Conservation (phyloP, 2,113 vertebrate species). For the Anoura caudifer region DNA sequence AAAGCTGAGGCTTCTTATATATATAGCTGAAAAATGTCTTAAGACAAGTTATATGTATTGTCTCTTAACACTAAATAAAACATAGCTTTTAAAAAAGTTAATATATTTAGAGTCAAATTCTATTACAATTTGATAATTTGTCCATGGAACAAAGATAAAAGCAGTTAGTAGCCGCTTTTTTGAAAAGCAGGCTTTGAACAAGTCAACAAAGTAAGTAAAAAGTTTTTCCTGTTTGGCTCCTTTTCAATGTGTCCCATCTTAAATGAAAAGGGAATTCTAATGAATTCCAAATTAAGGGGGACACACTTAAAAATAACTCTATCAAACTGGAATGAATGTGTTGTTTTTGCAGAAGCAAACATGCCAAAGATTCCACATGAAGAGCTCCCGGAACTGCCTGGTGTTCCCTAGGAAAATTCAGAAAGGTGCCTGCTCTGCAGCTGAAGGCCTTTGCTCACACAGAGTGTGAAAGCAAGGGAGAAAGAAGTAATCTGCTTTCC, state of each 20-base stretch:
- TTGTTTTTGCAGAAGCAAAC: background rate
- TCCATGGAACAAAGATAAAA: background rate
- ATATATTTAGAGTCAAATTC: background rate
- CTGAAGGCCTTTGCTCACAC: background rate
- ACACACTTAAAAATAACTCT: background rate
- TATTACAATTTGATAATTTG: background rate
- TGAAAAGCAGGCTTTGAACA: background rate
- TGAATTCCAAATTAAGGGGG: background rate
- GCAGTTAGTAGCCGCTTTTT: background rate
- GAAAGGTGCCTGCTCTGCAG: background rate
- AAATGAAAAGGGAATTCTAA: background rate
- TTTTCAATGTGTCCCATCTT: background rate
- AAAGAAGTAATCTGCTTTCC: background rate
- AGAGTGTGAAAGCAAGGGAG: background rate
- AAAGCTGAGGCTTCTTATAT: background rate
- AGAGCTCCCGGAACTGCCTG: background rate
- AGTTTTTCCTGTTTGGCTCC: background rate
- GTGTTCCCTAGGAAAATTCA: constrained; percentile 32
- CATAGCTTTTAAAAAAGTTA: background rate
- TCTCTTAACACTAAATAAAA: background rate
- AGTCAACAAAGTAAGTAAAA: background rate
- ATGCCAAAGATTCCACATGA: background rate
- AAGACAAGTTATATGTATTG: background rate
- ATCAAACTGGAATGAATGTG: background rate
- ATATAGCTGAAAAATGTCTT: background rate